Base-by-base conservation (phyloP, 1,140 invertebrate genomes). In the Bombus pascuorum region DNA sequence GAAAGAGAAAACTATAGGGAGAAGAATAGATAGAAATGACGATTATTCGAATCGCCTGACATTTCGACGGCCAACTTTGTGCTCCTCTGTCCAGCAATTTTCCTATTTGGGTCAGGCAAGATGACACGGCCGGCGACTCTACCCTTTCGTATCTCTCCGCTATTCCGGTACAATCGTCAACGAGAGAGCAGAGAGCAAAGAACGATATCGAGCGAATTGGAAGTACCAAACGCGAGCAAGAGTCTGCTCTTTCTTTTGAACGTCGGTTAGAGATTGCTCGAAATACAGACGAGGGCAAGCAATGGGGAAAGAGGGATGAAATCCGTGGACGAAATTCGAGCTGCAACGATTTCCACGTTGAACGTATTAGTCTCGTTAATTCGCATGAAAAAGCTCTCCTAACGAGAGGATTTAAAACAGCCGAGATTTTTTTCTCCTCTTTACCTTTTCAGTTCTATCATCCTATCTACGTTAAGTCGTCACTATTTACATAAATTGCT, bases 191-290 rank as follows among this genome's bases (percentile, higher is more conserved):
- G 18, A 68, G 18, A 85, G 82, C 28, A 62, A 80, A 78, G 47
- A 34, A 73, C 53, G 76, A 53, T 83, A 81, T 89, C 77, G 65
- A 82, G 70, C 79, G 88, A 82, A 89, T 87, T 84, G 88, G 79
- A 87, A 90, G 85, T 82, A 77, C 66, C 57, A 62, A 81, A 87
- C 81, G 85, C 72, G 76, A 78, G 81, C 57, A 70, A 84, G 15
- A 84, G 77, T 81, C 77, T 39, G 62, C 57, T 78, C 77, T 79
- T 87, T 84, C 88, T 75, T 86, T 78, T 82, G 66, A 87, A 81
- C 57, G 62, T 39, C 74, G 81, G 59, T 87, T 77, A 70, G 74
- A 72, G 66, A 82, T 80, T 66, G 62, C 70, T 82, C 53, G 81
- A 83, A 89, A 90, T 75, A 86, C 32, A 59, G 81, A 25, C 8